phyloP scores from a whole-genome alignment of 1,140 invertebrate species.

The Atopsyche davidsoni region DNA sequence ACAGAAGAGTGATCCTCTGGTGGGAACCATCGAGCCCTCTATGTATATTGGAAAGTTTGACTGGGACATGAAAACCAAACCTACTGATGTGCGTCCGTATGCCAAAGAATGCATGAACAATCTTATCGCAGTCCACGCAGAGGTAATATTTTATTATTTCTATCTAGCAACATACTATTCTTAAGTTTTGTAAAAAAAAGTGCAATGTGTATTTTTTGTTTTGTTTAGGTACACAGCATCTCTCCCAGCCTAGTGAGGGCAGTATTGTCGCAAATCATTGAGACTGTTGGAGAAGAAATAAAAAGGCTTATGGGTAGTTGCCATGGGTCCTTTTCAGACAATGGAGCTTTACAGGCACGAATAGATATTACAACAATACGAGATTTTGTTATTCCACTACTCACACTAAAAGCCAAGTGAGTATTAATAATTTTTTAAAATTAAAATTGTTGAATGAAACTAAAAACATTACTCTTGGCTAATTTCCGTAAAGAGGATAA shows the following conservation, averaged over 20 bases:
- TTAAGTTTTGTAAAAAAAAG: slow-evolving; percentile 1
- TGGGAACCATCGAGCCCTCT: slow-evolving; percentile 89
- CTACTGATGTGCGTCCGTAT: slow-evolving; percentile 77
- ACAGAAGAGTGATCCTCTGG: slow-evolving; percentile 85
- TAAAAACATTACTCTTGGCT: too few relatives aligned
- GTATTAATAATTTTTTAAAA: slow-evolving; percentile 9
- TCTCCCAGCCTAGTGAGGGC: slow-evolving; percentile 68
- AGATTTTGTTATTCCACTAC: slow-evolving; percentile 48
- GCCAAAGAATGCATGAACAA: slow-evolving; percentile 90
- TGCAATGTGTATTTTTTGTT: slow-evolving; percentile 9
- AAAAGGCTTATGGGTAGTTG: slow-evolving; percentile 70
- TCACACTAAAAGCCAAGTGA: slow-evolving; percentile 52
- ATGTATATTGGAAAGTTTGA: slow-evolving; percentile 89
- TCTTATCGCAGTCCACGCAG: slow-evolving; percentile 86
- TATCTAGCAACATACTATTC: slow-evolving; percentile 7
- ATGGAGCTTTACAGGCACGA: slow-evolving; percentile 63
- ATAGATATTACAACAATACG: slow-evolving; percentile 56
- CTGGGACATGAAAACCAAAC: slow-evolving; percentile 71
- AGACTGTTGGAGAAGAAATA: slow-evolving; percentile 87
- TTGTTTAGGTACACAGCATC: slow-evolving; percentile 65
- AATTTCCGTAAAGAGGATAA: too few relatives aligned
- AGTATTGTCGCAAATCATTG: slow-evolving; percentile 79
- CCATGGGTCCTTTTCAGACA: slow-evolving; percentile 54
- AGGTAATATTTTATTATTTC: slow-evolving; percentile 54
- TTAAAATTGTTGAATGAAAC: slow-evolving; percentile 3